A percentile compares a stretch with the other conserved stretches of the same genome.
Conservation (phyloP, 2,113 vertebrate species). For the Paramisgurnus dabryanus region DNA sequence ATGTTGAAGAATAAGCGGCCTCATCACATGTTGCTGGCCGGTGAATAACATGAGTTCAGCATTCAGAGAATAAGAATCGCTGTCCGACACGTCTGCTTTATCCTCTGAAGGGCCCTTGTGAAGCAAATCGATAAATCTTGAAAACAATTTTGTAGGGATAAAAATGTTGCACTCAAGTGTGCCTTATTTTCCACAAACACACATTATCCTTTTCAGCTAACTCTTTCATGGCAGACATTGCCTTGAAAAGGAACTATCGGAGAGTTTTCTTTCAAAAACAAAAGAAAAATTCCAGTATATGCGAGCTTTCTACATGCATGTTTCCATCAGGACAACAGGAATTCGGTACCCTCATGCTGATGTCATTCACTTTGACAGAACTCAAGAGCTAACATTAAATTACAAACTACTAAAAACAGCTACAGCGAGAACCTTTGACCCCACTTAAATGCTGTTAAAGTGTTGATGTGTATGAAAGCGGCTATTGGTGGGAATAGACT, state of each 20-base stretch:
- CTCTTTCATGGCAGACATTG: not conserved
- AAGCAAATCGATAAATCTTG: conserved; percentile 46
- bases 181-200: conserved; percentile 29
- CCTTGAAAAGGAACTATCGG: too few relatives aligned
- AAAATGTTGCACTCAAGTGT: conserved; percentile 25
- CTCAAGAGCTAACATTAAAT: conserved; percentile 15
- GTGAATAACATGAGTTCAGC: conserved; percentile 15
- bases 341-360: conserved; percentile 22
- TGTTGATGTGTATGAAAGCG: not conserved
- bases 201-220: conserved; percentile 24
- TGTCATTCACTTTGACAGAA: conserved; percentile 4
- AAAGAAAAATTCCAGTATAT: conserved; percentile 15
- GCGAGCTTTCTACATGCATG: conserved; percentile 24
- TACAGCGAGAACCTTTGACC: conserved; percentile 18
- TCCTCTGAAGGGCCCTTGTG: conserved; percentile 34
- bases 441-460: conserved; percentile 26
- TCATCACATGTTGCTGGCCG: not conserved
- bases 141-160: conserved; percentile 46
- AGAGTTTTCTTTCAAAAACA: not conserved
- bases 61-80: conserved; percentile 5
- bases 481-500: conserved; percentile 11
- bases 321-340: conserved; percentile 2
- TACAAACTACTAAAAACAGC: conserved; percentile 22
- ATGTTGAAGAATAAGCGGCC: conserved; percentile 3
- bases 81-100: conserved; percentile 37